phyloP scores from a whole-genome alignment of 2,797 vertebrate genomes.

The Carcharodon carcharias region DNA sequence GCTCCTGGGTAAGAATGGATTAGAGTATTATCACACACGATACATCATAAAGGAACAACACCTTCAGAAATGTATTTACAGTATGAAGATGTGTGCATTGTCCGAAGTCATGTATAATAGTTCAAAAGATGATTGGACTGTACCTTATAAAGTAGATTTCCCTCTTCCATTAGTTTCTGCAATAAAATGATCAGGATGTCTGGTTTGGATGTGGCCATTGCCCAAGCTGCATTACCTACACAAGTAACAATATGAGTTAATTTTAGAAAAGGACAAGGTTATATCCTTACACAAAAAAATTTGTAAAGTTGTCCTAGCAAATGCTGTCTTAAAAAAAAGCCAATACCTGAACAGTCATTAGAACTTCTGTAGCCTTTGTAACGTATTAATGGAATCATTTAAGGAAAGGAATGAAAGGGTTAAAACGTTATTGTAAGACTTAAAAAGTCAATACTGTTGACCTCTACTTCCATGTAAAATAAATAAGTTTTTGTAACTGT shows the following conservation, averaged over 20 bases:
- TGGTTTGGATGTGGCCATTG: conserved; percentile 98
- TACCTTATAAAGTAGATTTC: conserved; percentile 93
- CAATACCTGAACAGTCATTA: conserved; percentile 80
- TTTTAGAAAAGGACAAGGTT: conserved; percentile 18
- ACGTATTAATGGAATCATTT: conserved; percentile 63
- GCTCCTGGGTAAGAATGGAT: background rate
- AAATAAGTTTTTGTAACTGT: background rate
- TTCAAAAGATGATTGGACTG: background rate
- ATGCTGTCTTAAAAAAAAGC: conserved; percentile 47
- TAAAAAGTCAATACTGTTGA: background rate
- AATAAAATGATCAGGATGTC: conserved; percentile 96
- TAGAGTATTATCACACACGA: background rate
- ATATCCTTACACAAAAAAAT: conserved; percentile 35
- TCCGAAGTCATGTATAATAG: background rate
- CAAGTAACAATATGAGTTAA: conserved; percentile 29
- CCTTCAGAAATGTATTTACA: background rate
- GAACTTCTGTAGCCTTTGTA: conserved; percentile 71
- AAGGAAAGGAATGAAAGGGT: conserved; percentile 48
- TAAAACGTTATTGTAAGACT: conserved; percentile 41
- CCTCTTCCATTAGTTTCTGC: conserved; percentile 98
- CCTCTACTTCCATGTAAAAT: background rate
- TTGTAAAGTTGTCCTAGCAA: background rate
- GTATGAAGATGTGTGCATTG: background rate
- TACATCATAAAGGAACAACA: background rate
- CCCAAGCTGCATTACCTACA: conserved; percentile 95